Base-by-base conservation (phyloP, 2,113 vertebrate species). In the Mola mola region DNA sequence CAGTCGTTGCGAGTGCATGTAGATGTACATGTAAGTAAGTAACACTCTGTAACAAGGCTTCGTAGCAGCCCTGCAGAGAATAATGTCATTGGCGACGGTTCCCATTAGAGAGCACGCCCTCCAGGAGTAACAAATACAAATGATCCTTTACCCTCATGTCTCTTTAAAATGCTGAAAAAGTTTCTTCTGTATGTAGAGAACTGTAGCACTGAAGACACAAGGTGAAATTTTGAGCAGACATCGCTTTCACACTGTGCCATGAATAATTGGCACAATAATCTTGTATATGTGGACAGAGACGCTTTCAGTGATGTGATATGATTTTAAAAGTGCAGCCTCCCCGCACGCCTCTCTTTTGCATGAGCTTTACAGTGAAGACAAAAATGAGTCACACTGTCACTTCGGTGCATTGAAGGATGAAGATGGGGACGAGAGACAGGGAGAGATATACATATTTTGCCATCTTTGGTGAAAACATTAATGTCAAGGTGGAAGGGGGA, bases 401-500 rank as follows among this genome's bases (percentile, higher is more conserved):
- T 75, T 56, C 17, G 15, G 12, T 58, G 61, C 59, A 74, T 72
- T 69, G 58, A 74, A 73, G 58, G 20, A 37, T 8, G 51, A 17
- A 43, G 13, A 26, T 4, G 33, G n/a, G 25, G 21, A 65, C 37
- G 41, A 50, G 41, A 70, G 71, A 70, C 11, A 20, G 44, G 48
- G 67, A 72, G 50, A 66, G 61, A 65, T 75, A 75, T 69, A 71
- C 74, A 73, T 74, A 84, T 87, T 81, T 83, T 65, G 59, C 68
- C 80, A 83, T 82, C 67, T 70, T 68, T 81, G 74, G 67, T 78
- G 80, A 86, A 74, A 77, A 80, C 73, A 86, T 83, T 85, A 85
- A 82, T 85, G 81, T 90, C 86, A 86, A 88, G 84, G 83, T 90
- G 83, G 75, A 80, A 79, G 73, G 50, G 71, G 61, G 72, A 56